Evolutionary conservation across 1,140 invertebrate genomes (phyloP), one percentile per base, ranked within the genome.

Genomic region (Ooceraea biroi): DNA sequence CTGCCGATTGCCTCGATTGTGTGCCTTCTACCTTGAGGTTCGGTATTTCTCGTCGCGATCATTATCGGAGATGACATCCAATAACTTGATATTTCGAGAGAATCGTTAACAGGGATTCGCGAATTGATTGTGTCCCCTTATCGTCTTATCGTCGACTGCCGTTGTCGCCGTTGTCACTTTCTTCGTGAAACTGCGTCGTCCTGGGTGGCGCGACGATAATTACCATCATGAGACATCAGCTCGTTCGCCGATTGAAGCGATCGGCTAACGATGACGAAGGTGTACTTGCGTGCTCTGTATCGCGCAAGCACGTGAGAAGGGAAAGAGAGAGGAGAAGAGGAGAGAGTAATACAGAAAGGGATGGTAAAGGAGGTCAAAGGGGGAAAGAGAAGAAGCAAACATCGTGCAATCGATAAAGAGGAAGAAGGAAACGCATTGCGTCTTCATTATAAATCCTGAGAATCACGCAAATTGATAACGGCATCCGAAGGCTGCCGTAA

Each of bases 381-480:
- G 19, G 8, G 48, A 55, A n/a, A 58, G 48, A 48, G n/a, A 66
- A 22, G 19, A 44, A 27, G 22, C 12, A 8, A 25, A 19, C 48
- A 8, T 71, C 82, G 68, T 58, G 41, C 36, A 14, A 30, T 41
- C 44, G 17, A 36, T 66, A 60, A 55, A 17, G 10, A 68, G 22
- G 57, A 65, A 58, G 46, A 41, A 60, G 12, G 57, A 82, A 73
- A 17, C 52, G 73, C 73, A 85, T 91, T 86, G 86, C 89, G 63
- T 88, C 90, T 90, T 91, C 90, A 91, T 91, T 91, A 91, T 87
- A 86, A 89, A 90, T 89, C 84, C 82, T 83, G 82, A 91, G 83
- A 91, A 91, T 92, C 89, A 91, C 83, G 88, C 90, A 92, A 91
- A 91, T 91, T 91, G 89, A 91, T 91, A 90, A 91, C 85, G 88